Percentiles rank a stretch among this genome's conserved stretches.
phyloP scores from a whole-genome alignment of 2,113 vertebrate genomes.

The Phrynosoma platyrhinos region DNA sequence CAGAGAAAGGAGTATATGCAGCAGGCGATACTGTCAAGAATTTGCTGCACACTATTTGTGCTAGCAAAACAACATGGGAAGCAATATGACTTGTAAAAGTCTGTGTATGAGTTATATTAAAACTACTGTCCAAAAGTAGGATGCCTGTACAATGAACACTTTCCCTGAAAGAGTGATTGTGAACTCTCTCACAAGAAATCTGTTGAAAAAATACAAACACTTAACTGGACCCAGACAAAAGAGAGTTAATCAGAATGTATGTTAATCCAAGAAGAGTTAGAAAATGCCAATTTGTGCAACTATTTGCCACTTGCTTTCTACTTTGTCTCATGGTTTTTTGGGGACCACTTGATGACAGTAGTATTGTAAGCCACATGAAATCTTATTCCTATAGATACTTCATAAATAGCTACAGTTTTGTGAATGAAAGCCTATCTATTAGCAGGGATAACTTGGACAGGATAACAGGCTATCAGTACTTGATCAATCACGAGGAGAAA shows the following conservation, averaged over 20 bases:
- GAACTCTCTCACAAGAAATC: constrained; percentile 3
- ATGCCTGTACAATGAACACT: constrained; percentile 62
- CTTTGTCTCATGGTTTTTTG: constrained; percentile 87
- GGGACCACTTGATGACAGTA: constrained; percentile 80
- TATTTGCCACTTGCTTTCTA: constrained; percentile 84
- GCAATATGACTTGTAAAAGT: constrained; percentile 59
- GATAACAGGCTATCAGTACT: constrained; percentile 77
- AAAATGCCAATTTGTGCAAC: constrained; percentile 84
- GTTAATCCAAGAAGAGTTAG: constrained; percentile 82
- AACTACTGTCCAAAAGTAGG: constrained; percentile 35
- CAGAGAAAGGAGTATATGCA: constrained; percentile 9
- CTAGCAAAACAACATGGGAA: constrained; percentile 40
- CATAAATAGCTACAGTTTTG: constrained; percentile 89
- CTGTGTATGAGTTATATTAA: constrained; percentile 31
- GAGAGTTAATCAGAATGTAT: constrained; percentile 84
- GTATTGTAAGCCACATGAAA: constrained; percentile 86
- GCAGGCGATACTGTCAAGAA: constrained; percentile 14
- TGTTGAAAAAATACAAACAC: constrained; percentile 51
- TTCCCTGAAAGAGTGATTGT: constrained; percentile 45
- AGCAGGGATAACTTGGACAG: constrained; percentile 71
- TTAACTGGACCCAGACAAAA: constrained; percentile 47
- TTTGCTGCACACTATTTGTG: constrained; percentile 4
- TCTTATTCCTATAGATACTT: constrained; percentile 92
- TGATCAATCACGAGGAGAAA: constrained; percentile 86
- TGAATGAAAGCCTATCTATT: constrained; percentile 83